Conservation (phyloP, 2,888 invertebrate genomes). For the Drymonia ruficornis region DNA sequence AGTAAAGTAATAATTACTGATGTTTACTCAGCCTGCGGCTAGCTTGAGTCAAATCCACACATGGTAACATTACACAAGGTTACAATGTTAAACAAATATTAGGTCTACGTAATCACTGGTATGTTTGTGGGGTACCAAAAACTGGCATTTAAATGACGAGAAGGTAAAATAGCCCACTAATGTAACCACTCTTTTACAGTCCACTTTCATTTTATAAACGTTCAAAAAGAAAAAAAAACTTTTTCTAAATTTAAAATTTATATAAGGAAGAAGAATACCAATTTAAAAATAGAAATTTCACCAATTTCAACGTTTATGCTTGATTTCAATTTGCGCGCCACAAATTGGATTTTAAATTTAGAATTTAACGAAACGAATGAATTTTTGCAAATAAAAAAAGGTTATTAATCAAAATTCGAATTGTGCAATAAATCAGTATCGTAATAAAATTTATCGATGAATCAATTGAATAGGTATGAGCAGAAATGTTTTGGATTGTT, state of each 20-base stretch:
- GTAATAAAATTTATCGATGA: slow-evolving; percentile 1
- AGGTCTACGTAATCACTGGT: slow-evolving; percentile 28
- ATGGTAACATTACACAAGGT: slow-evolving; percentile 25
- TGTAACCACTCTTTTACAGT: neutral
- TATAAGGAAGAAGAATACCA: neutral
- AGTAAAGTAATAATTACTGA: neutral
- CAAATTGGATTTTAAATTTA: slow-evolving; percentile 10
- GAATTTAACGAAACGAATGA: slow-evolving; percentile 7
- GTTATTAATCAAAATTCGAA: neutral
- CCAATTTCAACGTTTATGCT: slow-evolving; percentile 8
- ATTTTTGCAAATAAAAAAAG: slow-evolving; percentile 7
- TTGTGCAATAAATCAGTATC: slow-evolving; percentile 4
- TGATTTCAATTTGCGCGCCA: slow-evolving; percentile 5
- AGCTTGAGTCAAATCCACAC: slow-evolving; percentile 27
- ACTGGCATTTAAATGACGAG: neutral
- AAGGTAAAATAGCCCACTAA: neutral
- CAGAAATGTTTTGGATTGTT: too few relatives aligned
- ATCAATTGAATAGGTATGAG: neutral
- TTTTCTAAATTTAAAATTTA: neutral
- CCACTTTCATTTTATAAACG: too few relatives aligned
- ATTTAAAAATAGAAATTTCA: neutral
- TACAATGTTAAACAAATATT: slow-evolving; percentile 29
- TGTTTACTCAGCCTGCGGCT: slow-evolving; percentile 17
- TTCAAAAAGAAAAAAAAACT: neutral
- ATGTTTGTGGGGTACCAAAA: slow-evolving; percentile 15